Evolutionary conservation across 2,113 vertebrate genomes (phyloP), one percentile per base, ranked within the genome.

Genomic region (Ifrita kowaldi): DNA sequence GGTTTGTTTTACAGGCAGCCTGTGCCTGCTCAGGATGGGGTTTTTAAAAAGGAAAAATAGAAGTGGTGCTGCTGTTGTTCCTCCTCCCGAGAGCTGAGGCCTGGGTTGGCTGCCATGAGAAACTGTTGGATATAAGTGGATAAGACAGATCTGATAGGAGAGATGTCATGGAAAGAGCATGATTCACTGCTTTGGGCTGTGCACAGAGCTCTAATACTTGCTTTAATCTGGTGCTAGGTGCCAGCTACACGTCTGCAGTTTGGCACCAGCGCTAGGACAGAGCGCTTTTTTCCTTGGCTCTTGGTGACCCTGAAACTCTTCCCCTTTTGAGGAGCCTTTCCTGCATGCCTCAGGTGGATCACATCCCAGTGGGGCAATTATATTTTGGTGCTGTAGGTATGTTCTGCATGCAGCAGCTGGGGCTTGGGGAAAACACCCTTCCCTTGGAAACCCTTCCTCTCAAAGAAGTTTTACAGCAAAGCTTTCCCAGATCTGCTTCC

Each of bases 181-280:
- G 81, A 97, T 94, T 96, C 78, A 94, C 62, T 89, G 82, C 65
- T 78, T 12, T 93, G 84, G 92, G 84, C 78, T 87, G 41, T 30
- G 60, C 73, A 76, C 53, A 90, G 73, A 87, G 84, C 87, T 94
- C 57, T 68, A 42, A 53, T 8, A 28, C 62, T 87, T 74, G 81
- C 12, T 74, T 91, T 87, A 73, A 69, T 83, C 77, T 77, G 50
- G 23, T 56, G 37, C 21, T 47, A 67, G 76, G 73, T 87, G 70
- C 62, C 91, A 96, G 74, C 33, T 42, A 3, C 55, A 28, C 28
- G 17, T 82, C 87, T 56, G 2, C 28, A 15, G 46, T 65, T 74
- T 63, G 59, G 84, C 79, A 84, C 76, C 59, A 83, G 76, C 33
- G 68, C 37, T 83, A 35, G 57, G 30, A 83, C 46, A 62, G 23